Conservation (phyloP, 1,140 invertebrate genomes). For the Wiebesia pumilae region DNA sequence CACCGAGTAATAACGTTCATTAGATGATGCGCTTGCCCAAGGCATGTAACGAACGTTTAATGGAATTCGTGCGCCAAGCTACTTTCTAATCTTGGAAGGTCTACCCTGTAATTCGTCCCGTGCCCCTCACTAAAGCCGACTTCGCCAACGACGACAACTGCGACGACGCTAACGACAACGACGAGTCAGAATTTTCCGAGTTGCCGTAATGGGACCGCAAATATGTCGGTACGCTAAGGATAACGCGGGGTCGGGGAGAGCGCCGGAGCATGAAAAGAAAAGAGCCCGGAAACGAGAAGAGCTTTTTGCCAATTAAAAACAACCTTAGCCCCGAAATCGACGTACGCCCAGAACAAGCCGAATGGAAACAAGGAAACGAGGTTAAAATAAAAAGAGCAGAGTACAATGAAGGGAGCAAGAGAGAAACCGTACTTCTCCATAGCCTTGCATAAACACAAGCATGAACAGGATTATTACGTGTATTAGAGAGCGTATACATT, state of each 20-base stretch:
- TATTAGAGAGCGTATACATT: neutral
- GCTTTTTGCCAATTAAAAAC: constrained; percentile 52
- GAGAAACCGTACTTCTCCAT: neutral
- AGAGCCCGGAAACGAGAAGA: constrained; percentile 10
- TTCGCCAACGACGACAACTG: neutral
- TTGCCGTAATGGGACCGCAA: constrained; percentile 46
- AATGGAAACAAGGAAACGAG: constrained; percentile 47
- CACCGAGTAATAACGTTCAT: constrained; percentile 31
- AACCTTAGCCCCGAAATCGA: constrained; percentile 52
- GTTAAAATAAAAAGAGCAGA: constrained; percentile 25
- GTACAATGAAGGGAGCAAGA: neutral
- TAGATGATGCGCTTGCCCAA: constrained; percentile 6
- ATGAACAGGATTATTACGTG: neutral
- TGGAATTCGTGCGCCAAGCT: constrained; percentile 34
- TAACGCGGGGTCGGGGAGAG: neutral
- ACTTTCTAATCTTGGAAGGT: constrained; percentile 47
- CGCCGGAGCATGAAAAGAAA: neutral
- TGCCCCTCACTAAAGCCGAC: neutral
- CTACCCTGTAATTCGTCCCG: neutral
- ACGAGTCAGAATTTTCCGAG: constrained; percentile 31
- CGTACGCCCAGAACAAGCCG: constrained; percentile 25
- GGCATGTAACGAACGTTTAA: constrained; percentile 39
- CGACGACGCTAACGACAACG: constrained; percentile 1
- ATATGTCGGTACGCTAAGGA: constrained; percentile 7
- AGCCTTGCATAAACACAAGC: neutral